These are phyloP conservation scores for Eristalis pertinax DNA, from an alignment of 2,888 invertebrate genomes.

Conservation along the genomic window DNA sequence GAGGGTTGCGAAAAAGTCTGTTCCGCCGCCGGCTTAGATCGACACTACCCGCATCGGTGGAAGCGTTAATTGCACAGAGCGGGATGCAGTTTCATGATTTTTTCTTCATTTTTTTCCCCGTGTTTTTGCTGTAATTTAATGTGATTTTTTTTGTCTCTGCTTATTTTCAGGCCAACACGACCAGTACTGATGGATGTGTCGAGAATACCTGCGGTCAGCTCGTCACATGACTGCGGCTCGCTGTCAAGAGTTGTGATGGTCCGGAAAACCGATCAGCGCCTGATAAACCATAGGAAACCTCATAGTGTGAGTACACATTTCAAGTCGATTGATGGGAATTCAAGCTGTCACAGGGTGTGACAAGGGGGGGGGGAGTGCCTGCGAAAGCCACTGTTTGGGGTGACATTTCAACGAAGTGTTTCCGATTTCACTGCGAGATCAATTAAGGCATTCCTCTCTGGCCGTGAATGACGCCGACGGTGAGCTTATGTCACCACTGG, in stretches of 20 bases:
- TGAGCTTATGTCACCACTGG: not conserved
- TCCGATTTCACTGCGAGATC: not conserved
- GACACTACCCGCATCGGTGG: slow-evolving; percentile 22
- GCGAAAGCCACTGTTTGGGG: not conserved
- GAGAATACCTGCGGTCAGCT: slow-evolving; percentile 75
- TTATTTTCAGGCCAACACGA: slow-evolving; percentile 74
- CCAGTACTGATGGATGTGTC: slow-evolving; percentile 75
- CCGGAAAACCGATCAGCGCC: slow-evolving; percentile 86
- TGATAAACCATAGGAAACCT: slow-evolving; percentile 84
- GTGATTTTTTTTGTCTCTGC: not conserved
- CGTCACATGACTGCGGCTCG: slow-evolving; percentile 81
- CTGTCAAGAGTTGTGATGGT: slow-evolving; percentile 86
- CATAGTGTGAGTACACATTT: slow-evolving; percentile 73
- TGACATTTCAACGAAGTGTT: not conserved
- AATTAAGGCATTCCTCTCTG: not conserved
- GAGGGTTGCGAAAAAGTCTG: slow-evolving; percentile 10
- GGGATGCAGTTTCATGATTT: not conserved
- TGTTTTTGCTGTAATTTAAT: not conserved
- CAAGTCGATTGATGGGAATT: not conserved
- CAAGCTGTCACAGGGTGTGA: not conserved
- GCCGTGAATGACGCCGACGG: not conserved
- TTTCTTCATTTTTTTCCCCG: no score
- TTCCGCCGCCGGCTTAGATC: not conserved
- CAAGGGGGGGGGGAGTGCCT: no score
- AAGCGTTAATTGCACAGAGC: slow-evolving; percentile 56